phyloP scores from a whole-genome alignment of 2,797 vertebrate genomes.

The Anabacerthia variegaticeps region DNA sequence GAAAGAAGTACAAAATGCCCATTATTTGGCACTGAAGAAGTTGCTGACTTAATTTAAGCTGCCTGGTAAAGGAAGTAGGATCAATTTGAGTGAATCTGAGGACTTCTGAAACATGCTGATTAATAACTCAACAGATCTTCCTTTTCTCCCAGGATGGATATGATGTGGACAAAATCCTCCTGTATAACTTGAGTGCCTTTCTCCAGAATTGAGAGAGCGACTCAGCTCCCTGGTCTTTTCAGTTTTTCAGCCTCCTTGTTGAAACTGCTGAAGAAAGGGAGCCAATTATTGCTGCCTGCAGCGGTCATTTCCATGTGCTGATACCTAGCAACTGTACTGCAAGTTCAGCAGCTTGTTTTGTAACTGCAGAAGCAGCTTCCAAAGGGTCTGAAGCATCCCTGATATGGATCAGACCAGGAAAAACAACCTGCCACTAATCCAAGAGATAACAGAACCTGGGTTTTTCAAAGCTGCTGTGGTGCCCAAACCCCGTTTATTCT shows the following conservation, averaged over 20 bases:
- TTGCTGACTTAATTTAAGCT: neutral
- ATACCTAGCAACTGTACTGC: constrained; percentile 12
- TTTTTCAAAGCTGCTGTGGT: neutral
- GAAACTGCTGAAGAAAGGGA: neutral
- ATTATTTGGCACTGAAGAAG: neutral
- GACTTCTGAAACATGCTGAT: neutral
- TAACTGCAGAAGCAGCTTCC: neutral
- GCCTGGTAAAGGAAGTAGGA: neutral
- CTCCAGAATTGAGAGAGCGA: neutral
- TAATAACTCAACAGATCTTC: neutral
- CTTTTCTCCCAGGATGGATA: neutral
- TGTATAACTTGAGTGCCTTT: neutral
- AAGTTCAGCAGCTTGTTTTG: constrained; percentile 19
- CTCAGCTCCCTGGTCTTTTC: neutral
- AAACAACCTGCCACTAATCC: neutral
- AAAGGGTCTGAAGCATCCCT: neutral
- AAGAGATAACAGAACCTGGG: neutral
- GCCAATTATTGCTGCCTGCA: neutral
- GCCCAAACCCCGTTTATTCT: neutral
- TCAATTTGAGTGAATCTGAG: neutral
- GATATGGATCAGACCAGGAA: neutral
- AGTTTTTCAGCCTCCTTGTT: neutral
- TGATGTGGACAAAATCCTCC: neutral
- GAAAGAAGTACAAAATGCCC: neutral
- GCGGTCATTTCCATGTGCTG: neutral